These are phyloP conservation scores for Heterotilapia buettikoferi DNA, from an alignment of 2,113 vertebrate genomes.

Conservation along the genomic window DNA sequence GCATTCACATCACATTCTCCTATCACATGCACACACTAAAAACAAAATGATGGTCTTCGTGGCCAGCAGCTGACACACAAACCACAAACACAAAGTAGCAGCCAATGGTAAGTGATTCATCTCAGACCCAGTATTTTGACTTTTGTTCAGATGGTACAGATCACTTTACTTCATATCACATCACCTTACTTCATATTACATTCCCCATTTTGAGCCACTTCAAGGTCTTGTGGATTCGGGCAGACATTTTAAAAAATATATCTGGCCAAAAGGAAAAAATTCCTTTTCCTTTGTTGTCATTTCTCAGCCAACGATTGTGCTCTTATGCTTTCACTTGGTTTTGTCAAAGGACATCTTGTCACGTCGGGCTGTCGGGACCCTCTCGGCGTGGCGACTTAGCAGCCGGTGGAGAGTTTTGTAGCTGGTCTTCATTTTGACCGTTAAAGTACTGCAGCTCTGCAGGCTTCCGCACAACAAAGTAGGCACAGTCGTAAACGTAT, in stretches of 20 bases:
- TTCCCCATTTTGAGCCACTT: neutral
- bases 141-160: neutral
- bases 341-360: constrained; percentile 20
- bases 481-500: constrained; percentile 93
- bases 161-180: neutral
- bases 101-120: neutral
- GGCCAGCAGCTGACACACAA: neutral
- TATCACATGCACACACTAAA: neutral
- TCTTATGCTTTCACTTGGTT: neutral
- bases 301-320: neutral
- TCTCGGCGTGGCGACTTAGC: constrained; percentile 51
- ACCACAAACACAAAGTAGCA: neutral
- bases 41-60: neutral
- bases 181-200: neutral
- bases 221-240: neutral
- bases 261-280: neutral
- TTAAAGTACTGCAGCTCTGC: constrained; percentile 43
- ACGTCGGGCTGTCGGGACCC: constrained; percentile 28
- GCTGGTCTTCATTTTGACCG: constrained; percentile 13
- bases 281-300: neutral
- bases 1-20: neutral
- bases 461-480: constrained; percentile 94
- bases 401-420: constrained; percentile 25
- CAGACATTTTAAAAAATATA: constrained; percentile 17
- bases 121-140: neutral